phyloP scores from a whole-genome alignment of 1,140 invertebrate species.

The Stegodyphus dumicola region DNA sequence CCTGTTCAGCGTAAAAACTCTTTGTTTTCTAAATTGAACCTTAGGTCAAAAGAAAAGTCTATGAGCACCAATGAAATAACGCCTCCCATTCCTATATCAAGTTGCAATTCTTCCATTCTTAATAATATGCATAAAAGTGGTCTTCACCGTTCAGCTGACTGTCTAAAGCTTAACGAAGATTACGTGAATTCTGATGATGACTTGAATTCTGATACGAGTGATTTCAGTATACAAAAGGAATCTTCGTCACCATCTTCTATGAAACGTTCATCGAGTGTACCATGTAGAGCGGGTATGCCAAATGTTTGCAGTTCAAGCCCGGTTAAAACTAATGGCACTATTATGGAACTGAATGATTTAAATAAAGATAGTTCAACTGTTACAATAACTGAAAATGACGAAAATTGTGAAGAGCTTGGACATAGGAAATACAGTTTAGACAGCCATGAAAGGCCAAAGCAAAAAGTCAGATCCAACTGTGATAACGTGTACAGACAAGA shows the following conservation, averaged over 20 bases:
- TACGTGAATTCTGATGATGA: slow-evolving; percentile 51
- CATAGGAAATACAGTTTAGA: slow-evolving; percentile 56
- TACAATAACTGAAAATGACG: not conserved
- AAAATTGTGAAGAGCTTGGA: slow-evolving; percentile 2
- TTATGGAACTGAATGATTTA: slow-evolving; percentile 50
- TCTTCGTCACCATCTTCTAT: not conserved
- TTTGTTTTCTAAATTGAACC: slow-evolving; percentile 43
- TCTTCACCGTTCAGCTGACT: slow-evolving; percentile 48
- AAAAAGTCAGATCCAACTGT: slow-evolving; percentile 38
- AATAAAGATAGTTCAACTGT: slow-evolving; percentile 29
- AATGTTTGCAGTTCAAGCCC: slow-evolving; percentile 5
- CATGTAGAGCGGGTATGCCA: slow-evolving; percentile 28
- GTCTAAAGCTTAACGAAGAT: slow-evolving; percentile 38
- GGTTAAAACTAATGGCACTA: slow-evolving; percentile 21
- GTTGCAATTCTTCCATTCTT: not conserved
- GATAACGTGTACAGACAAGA: slow-evolving; percentile 56
- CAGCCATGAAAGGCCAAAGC: slow-evolving; percentile 45
- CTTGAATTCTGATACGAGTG: slow-evolving; percentile 32
- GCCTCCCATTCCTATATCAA: slow-evolving; percentile 4
- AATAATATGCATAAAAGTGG: slow-evolving; percentile 25
- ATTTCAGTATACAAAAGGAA: slow-evolving; percentile 43
- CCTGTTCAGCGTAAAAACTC: slow-evolving; percentile 43
- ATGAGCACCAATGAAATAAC: slow-evolving; percentile 56
- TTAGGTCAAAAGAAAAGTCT: slow-evolving; percentile 52
- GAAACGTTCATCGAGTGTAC: slow-evolving; percentile 47